Base-by-base conservation (phyloP, 2,113 vertebrate genomes). In the Telmatochromis sp. region DNA sequence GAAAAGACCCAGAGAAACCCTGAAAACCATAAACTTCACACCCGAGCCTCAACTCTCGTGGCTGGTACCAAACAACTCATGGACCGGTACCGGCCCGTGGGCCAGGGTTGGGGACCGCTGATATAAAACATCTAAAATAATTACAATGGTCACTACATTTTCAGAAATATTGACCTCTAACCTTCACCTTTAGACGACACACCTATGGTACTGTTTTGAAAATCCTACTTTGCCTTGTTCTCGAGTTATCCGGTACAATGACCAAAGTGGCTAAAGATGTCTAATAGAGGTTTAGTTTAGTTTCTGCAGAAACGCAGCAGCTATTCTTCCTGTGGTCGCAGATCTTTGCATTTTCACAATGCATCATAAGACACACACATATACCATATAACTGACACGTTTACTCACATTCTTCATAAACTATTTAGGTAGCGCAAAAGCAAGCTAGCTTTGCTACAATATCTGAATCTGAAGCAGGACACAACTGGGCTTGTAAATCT, bases 341-440 rank as follows among this genome's bases (percentile, higher is more conserved):
- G 60, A 35, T 37, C 60, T 65, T 65, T 65, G 17, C 17, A 65
- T 35, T 65, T 65, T 37, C 17, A 65, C 31, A 65, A 65, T 65
- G 31, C 60, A n/a, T 65, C 17, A n/a, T 65, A 0, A 65, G 10
- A 35, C 17, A 65, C 60, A 65, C 31, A 65, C 31, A 5, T 37
- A 37, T 3, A 0, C 60, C 33, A 65, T n/a, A n/a, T n/a, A 65
- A 37, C 60, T 37, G 60, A 45, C 14, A 45, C 6, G 0, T 42
- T 4, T 73, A 73, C 37, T 73, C 68, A 7, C 40, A 17, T 73
- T 73, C 6, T 17, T 5, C 40, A 73, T 11, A 0, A 42, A 23
- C 37, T 45, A 45, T 15, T 73, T 42, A 73, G 40, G 40, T 3
- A 51, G 15, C 0, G 0, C 70, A 49, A 49, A 75, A 28, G 0